phyloP scores from a whole-genome alignment of 2,888 invertebrate species.

The Dromius quadrimaculatus region DNA sequence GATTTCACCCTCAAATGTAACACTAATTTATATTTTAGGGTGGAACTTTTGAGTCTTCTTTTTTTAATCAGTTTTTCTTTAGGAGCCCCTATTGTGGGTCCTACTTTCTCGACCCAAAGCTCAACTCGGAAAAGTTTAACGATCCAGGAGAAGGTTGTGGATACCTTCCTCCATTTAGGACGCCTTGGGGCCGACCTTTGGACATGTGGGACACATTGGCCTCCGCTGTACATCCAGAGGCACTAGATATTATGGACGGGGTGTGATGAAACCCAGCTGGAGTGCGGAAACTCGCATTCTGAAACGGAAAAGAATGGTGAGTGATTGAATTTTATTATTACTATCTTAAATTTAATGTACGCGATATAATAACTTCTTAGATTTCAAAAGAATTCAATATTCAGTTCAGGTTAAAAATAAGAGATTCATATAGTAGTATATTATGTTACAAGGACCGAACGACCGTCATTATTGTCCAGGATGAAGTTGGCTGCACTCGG shows the following conservation, averaged over 20 bases:
- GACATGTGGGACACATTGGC: background rate
- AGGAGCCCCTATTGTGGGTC: background rate
- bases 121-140: background rate
- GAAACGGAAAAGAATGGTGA: background rate
- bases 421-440: too few species aligned
- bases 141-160: background rate
- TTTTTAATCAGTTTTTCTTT: background rate
- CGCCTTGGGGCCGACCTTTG: background rate
- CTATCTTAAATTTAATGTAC: too few species aligned
- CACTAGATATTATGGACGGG: background rate
- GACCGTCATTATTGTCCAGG: too few species aligned
- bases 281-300: background rate
- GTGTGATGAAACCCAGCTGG: background rate
- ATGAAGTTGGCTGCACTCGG: too few species aligned
- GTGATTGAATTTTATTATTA: too few species aligned
- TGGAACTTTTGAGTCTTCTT: background rate
- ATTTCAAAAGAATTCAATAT: too few species aligned
- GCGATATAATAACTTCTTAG: too few species aligned
- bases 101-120: background rate
- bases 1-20: too few species aligned
- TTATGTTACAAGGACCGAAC: too few species aligned
- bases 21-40: too few species aligned
- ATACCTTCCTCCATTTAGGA: background rate
- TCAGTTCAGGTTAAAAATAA: too few species aligned
- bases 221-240: background rate